phyloP scores from a whole-genome alignment of 1,140 invertebrate species.

The Portunus trituberculatus region DNA sequence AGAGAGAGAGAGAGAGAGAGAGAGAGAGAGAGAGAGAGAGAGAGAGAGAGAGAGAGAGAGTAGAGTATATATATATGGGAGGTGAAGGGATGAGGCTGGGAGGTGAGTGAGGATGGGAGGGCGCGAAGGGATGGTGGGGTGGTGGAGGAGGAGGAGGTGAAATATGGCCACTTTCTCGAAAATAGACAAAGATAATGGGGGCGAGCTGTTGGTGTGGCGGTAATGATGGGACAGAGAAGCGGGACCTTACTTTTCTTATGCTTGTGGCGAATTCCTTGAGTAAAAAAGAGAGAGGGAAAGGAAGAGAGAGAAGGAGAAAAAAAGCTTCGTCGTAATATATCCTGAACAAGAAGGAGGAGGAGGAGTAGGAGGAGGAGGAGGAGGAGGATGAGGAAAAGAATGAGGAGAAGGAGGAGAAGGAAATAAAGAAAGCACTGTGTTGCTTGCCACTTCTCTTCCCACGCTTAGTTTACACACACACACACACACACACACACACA shows the following conservation, averaged over 20 bases:
- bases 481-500: conserved; percentile 23
- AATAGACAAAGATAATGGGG: conserved; percentile 58
- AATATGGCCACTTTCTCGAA: conserved; percentile 59
- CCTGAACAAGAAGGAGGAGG: too few relatives aligned
- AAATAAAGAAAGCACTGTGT: neutral
- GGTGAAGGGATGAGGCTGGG: neutral
- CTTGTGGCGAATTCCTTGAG: neutral
- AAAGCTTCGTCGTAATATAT: neutral
- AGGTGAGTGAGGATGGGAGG: neutral
- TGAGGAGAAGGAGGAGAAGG: neutral
- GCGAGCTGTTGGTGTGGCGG: conserved; percentile 36
- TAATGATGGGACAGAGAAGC: conserved; percentile 14
- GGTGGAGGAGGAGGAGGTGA: neutral
- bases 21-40: conserved; percentile 41
- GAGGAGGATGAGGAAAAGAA: neutral
- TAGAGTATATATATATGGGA: neutral
- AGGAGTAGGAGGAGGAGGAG: neutral
- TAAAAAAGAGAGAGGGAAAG: neutral
- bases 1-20: conserved; percentile 23
- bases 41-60: conserved; percentile 51
- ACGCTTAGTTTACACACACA: neutral
- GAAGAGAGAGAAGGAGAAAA: neutral
- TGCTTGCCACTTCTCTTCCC: neutral
- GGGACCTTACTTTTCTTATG: neutral
- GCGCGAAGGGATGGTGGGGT: neutral